Evolutionary conservation across 2,888 invertebrate genomes (phyloP), one percentile per base, ranked within the genome.

Genomic region (Oeneis ivallda): DNA sequence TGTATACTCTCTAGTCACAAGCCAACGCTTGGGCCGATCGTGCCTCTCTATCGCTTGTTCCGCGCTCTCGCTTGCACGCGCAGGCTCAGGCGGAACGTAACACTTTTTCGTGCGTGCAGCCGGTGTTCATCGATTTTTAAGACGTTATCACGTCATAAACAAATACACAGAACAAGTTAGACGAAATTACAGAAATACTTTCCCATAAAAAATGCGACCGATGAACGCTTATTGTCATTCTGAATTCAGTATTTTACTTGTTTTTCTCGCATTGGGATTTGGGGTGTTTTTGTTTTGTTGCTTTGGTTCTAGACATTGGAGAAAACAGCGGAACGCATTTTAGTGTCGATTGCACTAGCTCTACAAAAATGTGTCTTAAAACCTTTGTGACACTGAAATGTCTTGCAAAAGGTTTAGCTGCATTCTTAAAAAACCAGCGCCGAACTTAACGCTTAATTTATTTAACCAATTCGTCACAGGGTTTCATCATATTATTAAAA

Each of bases 121-220:
- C n/a, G n/a, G n/a, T n/a, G n/a, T n/a, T n/a, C n/a, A n/a, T n/a
- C n/a, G n/a, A n/a, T n/a, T n/a, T n/a, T n/a, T n/a, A n/a, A n/a
- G n/a, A n/a, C n/a, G n/a, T n/a, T n/a, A n/a, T n/a, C n/a, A n/a
- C n/a, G n/a, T n/a, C n/a, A 11, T 11, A 7, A 13, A 56, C 4
- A 56, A 17, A 41, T 19, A 56, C n/a, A 45, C 11, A 58, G 10
- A 47, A 6, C 9, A 15, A 58, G 15, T 17, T 39, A 56, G 19
- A 39, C 19, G 3, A 41, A 39, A 56, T 7, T 13, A 50, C 11
- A 13, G 19, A 54, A 41, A 56, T 41, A 56, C 56, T 56, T 56
- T 56, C 56, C 41, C 56, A 41, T 41, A 58, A 58, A 58, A 58
- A 58, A 47, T 58, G 32, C 47, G 58, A 58, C 58, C 58, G 26